Evolutionary conservation across 2,888 invertebrate genomes (phyloP), one percentile per base, ranked within the genome.

Genomic region (Conistra vaccinii): DNA sequence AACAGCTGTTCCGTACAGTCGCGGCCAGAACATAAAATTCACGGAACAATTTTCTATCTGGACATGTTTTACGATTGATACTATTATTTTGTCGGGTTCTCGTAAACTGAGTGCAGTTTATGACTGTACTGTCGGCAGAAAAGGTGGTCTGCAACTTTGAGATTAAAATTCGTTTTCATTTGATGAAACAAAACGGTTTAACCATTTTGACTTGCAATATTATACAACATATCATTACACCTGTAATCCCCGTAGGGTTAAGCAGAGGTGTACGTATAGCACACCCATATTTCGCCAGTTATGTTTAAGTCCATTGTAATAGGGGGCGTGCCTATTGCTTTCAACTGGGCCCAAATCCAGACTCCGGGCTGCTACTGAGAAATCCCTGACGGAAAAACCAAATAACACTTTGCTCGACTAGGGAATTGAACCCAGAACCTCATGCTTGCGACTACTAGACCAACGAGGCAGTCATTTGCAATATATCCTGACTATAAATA

Each of bases 31-130:
- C 74, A 86, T 85, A 82, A 87, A 86, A 83, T 78, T 76, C 70
- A 58, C 48, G 32, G 76, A 73, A 80, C 80, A 83, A 89, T 90
- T 90, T 87, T 89, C 84, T 86, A 87, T 86, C 89, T 89, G 84
- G 80, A 85, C 84, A 89, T 83, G 81, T 86, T 87, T 87, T 85
- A 92, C 89, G 91, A 90, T 89, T 88, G 83, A 88, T 87, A 88
- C 89, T 84, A 89, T 90, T 89, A 90, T 91, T 89, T 89, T 88
- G 86, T 82, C 85, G 86, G 84, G 83, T 79, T 87, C 80, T 90
- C 89, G 89, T 91, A 91, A 91, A 91, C 80, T 80, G 77, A 87
- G 83, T 89, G 86, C 89, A 90, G 81, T 92, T 91, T 92, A 92
- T 88, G 89, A 86, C 80, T 85, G 84, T 83, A 89, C 80, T 74